Conservation (phyloP, 2,113 vertebrate genomes). For the Saguinus imperator region DNA sequence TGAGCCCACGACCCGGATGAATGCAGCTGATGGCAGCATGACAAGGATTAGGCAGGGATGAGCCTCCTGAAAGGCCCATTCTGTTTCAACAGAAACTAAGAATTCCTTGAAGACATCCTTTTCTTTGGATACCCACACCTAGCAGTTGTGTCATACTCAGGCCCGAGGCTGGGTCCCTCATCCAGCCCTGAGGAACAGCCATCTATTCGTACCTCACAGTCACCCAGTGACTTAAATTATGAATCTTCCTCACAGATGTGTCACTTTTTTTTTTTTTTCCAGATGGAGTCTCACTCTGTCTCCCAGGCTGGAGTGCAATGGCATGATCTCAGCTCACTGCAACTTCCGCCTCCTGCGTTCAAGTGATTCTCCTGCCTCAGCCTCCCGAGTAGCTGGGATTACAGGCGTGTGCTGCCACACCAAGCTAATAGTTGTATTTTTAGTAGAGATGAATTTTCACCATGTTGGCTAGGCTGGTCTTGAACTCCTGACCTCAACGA, state of each 20-base stretch:
- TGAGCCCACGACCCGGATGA: constrained; percentile 96
- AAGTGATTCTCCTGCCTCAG: too few species aligned
- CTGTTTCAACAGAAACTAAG: neutral
- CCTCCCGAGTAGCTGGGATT: too few species aligned
- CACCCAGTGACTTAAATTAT: neutral
- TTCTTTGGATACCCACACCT: neutral
- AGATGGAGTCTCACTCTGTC: too few species aligned
- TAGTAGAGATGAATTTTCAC: too few species aligned
- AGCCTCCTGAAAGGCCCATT: neutral
- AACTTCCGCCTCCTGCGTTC: too few species aligned
- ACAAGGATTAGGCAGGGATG: neutral
- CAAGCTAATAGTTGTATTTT: too few species aligned
- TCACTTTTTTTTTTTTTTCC: too few species aligned
- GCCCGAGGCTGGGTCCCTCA: neutral
- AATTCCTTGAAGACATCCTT: neutral
- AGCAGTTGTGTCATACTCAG: neutral
- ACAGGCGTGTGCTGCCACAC: too few species aligned
- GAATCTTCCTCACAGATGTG: neutral
- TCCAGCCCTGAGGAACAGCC: neutral
- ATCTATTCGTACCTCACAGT: neutral
- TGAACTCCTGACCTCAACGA: too few species aligned
- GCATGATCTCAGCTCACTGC: too few species aligned
- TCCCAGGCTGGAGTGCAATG: too few species aligned
- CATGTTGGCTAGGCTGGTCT: too few species aligned
- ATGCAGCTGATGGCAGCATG: constrained; percentile 87